phyloP scores from a whole-genome alignment of 1,140 invertebrate genomes.

The Rhagoletis zephyria region DNA sequence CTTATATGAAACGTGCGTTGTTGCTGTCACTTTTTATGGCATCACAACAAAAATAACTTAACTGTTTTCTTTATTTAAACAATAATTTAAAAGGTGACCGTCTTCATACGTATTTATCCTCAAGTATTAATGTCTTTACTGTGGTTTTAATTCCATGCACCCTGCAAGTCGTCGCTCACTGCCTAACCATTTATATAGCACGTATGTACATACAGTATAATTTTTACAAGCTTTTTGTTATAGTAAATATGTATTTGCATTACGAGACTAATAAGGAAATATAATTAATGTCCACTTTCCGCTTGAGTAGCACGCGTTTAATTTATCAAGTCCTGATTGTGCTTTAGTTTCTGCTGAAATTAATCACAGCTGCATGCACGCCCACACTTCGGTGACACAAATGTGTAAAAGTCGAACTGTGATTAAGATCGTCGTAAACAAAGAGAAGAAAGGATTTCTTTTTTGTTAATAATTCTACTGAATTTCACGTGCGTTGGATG shows the following conservation, averaged over 20 bases:
- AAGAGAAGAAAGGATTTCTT: slow-evolving; percentile 20
- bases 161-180: background rate
- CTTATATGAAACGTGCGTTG: background rate
- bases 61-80: slow-evolving; percentile 1
- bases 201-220: background rate
- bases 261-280: slow-evolving; percentile 22
- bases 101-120: background rate
- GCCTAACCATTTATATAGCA: background rate
- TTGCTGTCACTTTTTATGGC: background rate
- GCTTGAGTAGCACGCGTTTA: background rate
- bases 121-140: background rate
- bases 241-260: background rate
- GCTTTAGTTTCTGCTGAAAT: slow-evolving; percentile 38
- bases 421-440: slow-evolving; percentile 29
- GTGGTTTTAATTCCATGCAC: background rate
- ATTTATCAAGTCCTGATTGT: background rate
- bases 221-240: background rate
- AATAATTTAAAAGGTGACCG: background rate
- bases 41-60: slow-evolving; percentile 20
- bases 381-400: background rate
- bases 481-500: background rate
- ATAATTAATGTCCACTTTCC: slow-evolving; percentile 42
- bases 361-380: slow-evolving; percentile 10
- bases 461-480: background rate
- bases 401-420: slow-evolving; percentile 4